Evolutionary conservation across 2,797 vertebrate species (phyloP).

Genomic region (Lithobates sylvaticus): DNA sequence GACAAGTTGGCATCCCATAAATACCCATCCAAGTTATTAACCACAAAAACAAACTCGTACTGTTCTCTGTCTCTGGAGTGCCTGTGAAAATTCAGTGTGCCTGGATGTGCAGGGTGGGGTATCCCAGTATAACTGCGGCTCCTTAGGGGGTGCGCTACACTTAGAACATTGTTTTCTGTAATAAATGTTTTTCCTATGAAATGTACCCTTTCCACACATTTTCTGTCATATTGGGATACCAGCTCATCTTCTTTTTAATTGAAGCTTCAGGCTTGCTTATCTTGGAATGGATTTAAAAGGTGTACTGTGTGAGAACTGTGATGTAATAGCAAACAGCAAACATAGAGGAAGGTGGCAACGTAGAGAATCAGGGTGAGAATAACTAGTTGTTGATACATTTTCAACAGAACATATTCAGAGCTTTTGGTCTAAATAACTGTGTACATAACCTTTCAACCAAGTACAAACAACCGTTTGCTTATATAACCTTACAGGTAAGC

Average conservation of each 20-base stretch:
- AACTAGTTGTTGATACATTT: constrained; percentile 30
- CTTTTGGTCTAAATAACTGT: constrained; percentile 18
- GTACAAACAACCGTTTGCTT: background rate
- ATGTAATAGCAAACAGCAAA: constrained; percentile 22
- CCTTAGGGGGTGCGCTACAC: too few relatives aligned
- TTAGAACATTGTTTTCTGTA: background rate
- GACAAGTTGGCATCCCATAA: too few relatives aligned
- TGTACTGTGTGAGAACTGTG: constrained; percentile 25
- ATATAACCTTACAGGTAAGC: background rate
- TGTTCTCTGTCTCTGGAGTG: too few relatives aligned
- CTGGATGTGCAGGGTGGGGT: too few relatives aligned
- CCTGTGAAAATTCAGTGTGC: too few relatives aligned
- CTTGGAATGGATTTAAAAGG: constrained; percentile 26
- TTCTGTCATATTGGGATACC: constrained; percentile 14
- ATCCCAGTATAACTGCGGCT: too few relatives aligned
- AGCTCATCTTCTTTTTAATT: constrained; percentile 20
- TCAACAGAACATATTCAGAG: background rate
- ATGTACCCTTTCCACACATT: constrained; percentile 9
- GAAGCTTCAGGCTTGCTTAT: background rate
- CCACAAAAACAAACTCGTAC: too few relatives aligned
- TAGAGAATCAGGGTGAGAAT: background rate
- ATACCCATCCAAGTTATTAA: too few relatives aligned
- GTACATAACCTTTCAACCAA: constrained; percentile 31
- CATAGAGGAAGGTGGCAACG: constrained; percentile 12
- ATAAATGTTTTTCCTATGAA: constrained; percentile 1